Evolutionary conservation across 2,113 vertebrate genomes (phyloP).

Genomic region (Nothoprocta pentlandii): DNA sequence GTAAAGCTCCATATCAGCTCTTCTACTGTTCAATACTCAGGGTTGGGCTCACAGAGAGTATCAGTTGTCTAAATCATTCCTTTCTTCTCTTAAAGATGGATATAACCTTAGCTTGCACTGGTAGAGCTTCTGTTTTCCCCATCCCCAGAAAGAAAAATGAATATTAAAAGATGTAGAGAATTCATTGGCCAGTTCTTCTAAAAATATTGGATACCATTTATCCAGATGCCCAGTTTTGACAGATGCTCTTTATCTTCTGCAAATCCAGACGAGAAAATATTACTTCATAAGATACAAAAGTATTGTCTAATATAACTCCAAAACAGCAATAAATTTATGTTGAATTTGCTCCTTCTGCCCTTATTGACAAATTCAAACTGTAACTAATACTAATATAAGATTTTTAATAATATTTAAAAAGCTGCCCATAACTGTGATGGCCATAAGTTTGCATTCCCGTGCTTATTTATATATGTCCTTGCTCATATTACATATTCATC

Average conservation of each 20-base stretch:
- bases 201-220: not conserved
- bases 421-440: not conserved
- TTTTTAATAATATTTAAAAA: not conserved
- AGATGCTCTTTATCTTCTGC: not conserved
- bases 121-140: not conserved
- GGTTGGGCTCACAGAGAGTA: not conserved
- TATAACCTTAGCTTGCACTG: not conserved
- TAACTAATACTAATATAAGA: not conserved
- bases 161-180: not conserved
- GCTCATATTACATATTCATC: not conserved
- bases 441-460: not conserved
- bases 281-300: not conserved
- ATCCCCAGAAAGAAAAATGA: not conserved
- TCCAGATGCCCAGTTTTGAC: not conserved
- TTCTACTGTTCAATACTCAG: not conserved
- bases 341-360: not conserved
- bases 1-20: not conserved
- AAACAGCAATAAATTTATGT: not conserved
- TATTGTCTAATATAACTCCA: not conserved
- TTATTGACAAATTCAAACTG: not conserved
- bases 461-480: not conserved
- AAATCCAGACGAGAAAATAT: not conserved
- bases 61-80: not conserved
- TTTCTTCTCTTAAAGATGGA: not conserved
- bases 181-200: not conserved